Evolutionary conservation across 1,140 invertebrate species (phyloP).

Genomic region (Microplitis demolitor): DNA sequence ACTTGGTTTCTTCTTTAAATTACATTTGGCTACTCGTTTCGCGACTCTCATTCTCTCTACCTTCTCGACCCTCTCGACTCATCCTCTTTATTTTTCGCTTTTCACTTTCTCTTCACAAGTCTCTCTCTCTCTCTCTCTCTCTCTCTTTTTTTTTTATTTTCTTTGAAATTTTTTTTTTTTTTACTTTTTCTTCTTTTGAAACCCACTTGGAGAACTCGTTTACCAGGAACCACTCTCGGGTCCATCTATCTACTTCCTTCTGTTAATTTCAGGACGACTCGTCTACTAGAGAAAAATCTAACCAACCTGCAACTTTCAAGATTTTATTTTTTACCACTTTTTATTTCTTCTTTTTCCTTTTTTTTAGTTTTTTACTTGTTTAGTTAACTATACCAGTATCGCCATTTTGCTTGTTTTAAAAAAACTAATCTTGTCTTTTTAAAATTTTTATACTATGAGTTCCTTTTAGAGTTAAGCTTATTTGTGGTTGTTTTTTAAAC

Average conservation of each 20-base stretch:
- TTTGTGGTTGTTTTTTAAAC: too few species aligned
- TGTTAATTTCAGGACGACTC: slow-evolving; percentile 20
- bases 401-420: too few species aligned
- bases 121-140: background rate
- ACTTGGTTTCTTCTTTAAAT: slow-evolving; percentile 54
- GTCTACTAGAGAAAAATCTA: background rate
- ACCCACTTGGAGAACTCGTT: slow-evolving; percentile 35
- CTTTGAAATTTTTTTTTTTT: background rate
- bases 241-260: slow-evolving; percentile 27
- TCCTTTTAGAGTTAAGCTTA: too few species aligned
- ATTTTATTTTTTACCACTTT: background rate
- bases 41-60: slow-evolving; percentile 32
- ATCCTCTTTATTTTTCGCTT: slow-evolving; percentile 23
- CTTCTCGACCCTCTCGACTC: slow-evolving; percentile 21
- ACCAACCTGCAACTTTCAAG: background rate
- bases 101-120: background rate
- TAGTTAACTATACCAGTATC: background rate
- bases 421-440: too few species aligned
- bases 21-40: slow-evolving; percentile 55
- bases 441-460: too few species aligned
- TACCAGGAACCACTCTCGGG: slow-evolving; percentile 20
- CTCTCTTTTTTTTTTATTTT: slow-evolving; percentile 11
- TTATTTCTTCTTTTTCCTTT: background rate
- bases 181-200: background rate
- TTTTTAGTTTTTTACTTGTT: background rate